Evolutionary conservation across 1,140 invertebrate species (phyloP).

Genomic region (Pentalonia nigronervosa): DNA sequence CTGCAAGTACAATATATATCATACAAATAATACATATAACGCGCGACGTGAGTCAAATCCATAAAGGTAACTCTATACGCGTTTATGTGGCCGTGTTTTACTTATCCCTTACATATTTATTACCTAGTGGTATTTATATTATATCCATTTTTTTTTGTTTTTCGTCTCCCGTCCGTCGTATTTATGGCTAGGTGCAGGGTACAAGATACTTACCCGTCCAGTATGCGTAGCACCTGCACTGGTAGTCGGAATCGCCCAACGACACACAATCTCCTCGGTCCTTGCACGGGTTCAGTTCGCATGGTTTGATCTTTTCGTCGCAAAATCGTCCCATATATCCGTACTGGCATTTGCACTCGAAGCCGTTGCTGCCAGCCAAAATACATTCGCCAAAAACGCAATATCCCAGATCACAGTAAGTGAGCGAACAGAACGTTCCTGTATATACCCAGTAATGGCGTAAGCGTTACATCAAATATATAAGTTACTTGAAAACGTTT

Average conservation of each 20-base stretch:
- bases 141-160: not conserved
- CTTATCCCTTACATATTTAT: not conserved
- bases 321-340: constrained; percentile 74
- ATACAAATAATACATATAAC: not conserved
- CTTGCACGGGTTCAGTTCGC: constrained; percentile 75
- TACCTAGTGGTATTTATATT: not conserved
- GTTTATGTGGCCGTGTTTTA: not conserved
- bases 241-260: constrained; percentile 69
- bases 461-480: not conserved
- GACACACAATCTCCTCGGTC: constrained; percentile 74
- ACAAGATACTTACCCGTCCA: constrained; percentile 69
- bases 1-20: constrained; percentile 64
- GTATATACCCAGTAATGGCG: not conserved
- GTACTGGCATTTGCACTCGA: constrained; percentile 70
- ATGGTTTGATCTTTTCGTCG: constrained; percentile 72
- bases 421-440: constrained; percentile 76
- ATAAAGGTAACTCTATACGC: not conserved
- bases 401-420: constrained; percentile 74
- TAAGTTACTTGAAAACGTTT: not conserved
- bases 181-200: not conserved
- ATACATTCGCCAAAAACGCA: constrained; percentile 76
- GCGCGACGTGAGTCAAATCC: constrained; percentile 1
- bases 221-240: constrained; percentile 77
- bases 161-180: not conserved
- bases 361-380: constrained; percentile 66